Conservation (phyloP, 2,888 invertebrate species). For the Calameuta filiformis region DNA sequence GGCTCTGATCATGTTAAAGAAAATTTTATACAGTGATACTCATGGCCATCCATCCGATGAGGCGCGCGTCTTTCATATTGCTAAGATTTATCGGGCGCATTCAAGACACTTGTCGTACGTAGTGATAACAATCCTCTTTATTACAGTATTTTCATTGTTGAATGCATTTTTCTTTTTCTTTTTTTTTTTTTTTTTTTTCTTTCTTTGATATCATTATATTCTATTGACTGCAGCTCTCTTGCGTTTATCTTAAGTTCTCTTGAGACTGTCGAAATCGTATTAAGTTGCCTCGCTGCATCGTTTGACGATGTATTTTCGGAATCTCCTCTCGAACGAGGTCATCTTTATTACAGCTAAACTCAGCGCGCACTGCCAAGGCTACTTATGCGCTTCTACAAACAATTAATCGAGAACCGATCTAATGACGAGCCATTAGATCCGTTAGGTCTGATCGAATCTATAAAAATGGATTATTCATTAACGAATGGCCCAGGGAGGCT, state of each 20-base stretch:
- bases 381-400: constrained; percentile 30
- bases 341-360: constrained; percentile 10
- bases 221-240: not conserved
- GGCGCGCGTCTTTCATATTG: constrained; percentile 16
- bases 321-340: not conserved
- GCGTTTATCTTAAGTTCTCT: not conserved
- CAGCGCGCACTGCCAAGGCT: constrained; percentile 58
- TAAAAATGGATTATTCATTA: not conserved
- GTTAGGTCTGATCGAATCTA: not conserved
- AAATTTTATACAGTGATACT: constrained; percentile 8
- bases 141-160: constrained; percentile 9
- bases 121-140: constrained; percentile 14
- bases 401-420: constrained; percentile 6
- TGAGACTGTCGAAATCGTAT: constrained; percentile 12
- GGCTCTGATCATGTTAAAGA: constrained; percentile 9
- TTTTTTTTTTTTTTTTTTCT: not conserved
- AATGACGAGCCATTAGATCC: not conserved
- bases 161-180: constrained; percentile 20
- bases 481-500: constrained; percentile 26
- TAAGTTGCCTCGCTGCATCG: not conserved
- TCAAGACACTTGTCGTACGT: constrained; percentile 12
- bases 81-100: constrained; percentile 11
- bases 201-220: constrained; percentile 14
- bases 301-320: not conserved
- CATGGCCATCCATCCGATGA: constrained; percentile 12